Evolutionary conservation across 2,888 invertebrate genomes (phyloP), one percentile per base, ranked within the genome.

Genomic region (Argyresthia goedartella): DNA sequence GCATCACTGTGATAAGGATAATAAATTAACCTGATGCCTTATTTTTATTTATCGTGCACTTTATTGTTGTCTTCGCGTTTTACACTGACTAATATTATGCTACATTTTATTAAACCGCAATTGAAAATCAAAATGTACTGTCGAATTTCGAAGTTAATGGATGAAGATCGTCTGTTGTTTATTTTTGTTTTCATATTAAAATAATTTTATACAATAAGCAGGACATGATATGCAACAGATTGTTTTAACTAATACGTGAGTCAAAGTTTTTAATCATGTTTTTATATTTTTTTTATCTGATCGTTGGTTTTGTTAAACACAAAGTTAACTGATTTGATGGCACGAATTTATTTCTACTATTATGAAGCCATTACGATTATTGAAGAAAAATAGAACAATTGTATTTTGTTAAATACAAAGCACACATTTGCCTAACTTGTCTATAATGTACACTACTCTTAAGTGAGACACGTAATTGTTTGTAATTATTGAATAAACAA

Each of bases 361-460:
- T 66, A 67, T 63, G 71, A 64, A 25, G 25, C 25, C 2, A 63
- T 63, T 67, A 67, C 63, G 65, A 61, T 61, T 67, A 64, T 66
- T 73, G n/a, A n/a, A 70, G 71, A 67, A 65, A 70, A 66, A 72
- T 71, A 66, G 64, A 57, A 69, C 66, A 58, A 55, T 60, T 64
- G 70, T 76, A 77, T 77, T 75, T 79, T 76, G 76, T 76, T 73
- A 72, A 73, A 70, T 61, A 69, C 59, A 73, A 79, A 82, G 78
- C 81, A 79, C 85, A 81, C 78, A 77, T 76, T 76, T 73, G 84
- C 80, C 82, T 84, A 80, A 77, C 70, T 75, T 73, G 67, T 78
- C 80, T 76, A 80, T 71, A 71, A 77, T 81, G 78, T 80, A 81
- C 82, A 80, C 77, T 77, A 75, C 76, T 75, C 78, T 76, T 79